Conservation (phyloP, 2,113 vertebrate genomes). For the Pollimyrus isidori region DNA sequence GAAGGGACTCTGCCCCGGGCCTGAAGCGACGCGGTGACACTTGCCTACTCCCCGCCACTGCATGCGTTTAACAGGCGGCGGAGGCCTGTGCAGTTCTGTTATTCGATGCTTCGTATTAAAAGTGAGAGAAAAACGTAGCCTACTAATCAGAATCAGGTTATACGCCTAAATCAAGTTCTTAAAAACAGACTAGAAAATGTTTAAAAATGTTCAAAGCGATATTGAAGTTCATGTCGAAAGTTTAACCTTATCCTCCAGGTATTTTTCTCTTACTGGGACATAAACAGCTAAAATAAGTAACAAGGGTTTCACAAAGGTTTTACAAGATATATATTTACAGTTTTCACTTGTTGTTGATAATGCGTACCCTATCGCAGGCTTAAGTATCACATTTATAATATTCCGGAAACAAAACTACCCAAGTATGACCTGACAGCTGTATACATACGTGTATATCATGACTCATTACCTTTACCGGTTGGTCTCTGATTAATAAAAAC, state of each 20-base stretch:
- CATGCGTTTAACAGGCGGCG: background rate
- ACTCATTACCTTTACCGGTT: background rate
- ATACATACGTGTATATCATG: background rate
- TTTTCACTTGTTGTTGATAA: background rate
- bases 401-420: background rate
- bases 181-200: background rate
- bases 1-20: background rate
- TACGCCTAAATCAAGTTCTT: background rate
- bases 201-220: conserved; percentile 65
- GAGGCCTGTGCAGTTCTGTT: background rate
- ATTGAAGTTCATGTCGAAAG: conserved; percentile 26
- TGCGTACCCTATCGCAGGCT: background rate
- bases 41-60: background rate
- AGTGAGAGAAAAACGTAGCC: background rate
- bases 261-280: background rate
- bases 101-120: background rate
- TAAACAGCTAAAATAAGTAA: background rate
- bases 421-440: background rate
- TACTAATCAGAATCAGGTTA: background rate
- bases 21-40: background rate
- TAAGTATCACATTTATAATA: background rate
- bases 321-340: background rate
- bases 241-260: background rate
- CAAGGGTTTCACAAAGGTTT: background rate
- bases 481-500: background rate